phyloP scores from a whole-genome alignment of 2,113 vertebrate genomes.

The Etheostoma cragini region DNA sequence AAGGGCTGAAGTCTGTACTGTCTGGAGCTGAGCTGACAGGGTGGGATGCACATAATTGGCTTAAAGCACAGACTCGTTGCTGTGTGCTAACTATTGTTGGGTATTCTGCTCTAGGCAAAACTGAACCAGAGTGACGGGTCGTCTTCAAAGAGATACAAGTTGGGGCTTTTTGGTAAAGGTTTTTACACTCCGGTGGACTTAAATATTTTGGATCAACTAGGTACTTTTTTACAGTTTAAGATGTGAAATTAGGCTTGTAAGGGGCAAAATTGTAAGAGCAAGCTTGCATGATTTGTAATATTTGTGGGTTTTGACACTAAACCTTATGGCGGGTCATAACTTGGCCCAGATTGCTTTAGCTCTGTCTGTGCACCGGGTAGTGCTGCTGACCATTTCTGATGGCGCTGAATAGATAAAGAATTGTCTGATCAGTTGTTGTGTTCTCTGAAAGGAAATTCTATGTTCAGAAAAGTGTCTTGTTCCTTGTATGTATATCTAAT shows the following conservation, averaged over 20 bases:
- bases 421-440: neutral
- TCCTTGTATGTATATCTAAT: slow-evolving; percentile 10
- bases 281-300: slow-evolving; percentile 17
- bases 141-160: neutral
- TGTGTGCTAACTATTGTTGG: neutral
- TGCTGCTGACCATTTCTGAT: slow-evolving; percentile 7
- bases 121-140: slow-evolving; percentile 26
- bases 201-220: neutral
- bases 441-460: slow-evolving; percentile 13
- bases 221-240: slow-evolving; percentile 45
- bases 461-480: slow-evolving; percentile 10
- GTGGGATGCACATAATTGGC: neutral
- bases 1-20: slow-evolving; percentile 58
- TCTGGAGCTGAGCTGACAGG: slow-evolving; percentile 74
- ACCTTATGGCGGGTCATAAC: neutral
- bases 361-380: neutral
- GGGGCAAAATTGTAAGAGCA: neutral
- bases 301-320: slow-evolving; percentile 38
- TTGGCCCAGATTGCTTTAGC: neutral
- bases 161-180: slow-evolving; percentile 3
- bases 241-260: slow-evolving; percentile 15
- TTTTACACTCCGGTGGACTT: slow-evolving; percentile 37
- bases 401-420: neutral
- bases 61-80: slow-evolving; percentile 2
- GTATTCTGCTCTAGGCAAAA: neutral